A percentile compares a stretch with the other conserved stretches of the same genome.
phyloP scores from a whole-genome alignment of 2,888 invertebrate genomes.

The Oithona nana region DNA sequence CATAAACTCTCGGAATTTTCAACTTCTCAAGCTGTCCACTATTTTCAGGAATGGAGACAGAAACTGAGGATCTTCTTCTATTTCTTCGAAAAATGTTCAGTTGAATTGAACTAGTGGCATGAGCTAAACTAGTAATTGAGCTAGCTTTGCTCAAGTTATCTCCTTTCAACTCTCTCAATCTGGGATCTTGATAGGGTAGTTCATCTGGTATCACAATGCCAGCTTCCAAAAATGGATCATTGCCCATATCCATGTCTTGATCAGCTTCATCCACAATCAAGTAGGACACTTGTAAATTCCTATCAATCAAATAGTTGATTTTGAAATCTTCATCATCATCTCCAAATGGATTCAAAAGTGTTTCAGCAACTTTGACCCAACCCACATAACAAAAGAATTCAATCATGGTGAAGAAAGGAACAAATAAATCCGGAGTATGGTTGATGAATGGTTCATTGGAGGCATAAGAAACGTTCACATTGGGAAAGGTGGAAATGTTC shows the following conservation, averaged over 20 bases:
- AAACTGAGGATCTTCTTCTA: too few relatives aligned
- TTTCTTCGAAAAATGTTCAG: too few relatives aligned
- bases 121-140: too few relatives aligned
- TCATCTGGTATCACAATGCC: conserved; percentile 6
- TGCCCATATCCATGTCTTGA: conserved; percentile 7
- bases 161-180: too few relatives aligned
- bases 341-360: conserved; percentile 77
- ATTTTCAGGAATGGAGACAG: too few relatives aligned
- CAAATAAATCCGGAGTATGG: conserved; percentile 20
- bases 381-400: conserved; percentile 21
- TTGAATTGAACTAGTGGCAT: too few relatives aligned
- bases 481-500: neutral
- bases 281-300: conserved; percentile 30
- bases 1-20: too few relatives aligned
- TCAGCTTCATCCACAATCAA: conserved; percentile 16
- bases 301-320: too few relatives aligned
- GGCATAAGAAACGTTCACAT: conserved; percentile 23
- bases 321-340: too few relatives aligned
- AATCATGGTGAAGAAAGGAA: conserved; percentile 21
- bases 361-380: conserved; percentile 42
- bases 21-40: too few relatives aligned
- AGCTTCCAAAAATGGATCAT: conserved; percentile 16
- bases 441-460: conserved; percentile 23
- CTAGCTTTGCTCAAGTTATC: too few relatives aligned
- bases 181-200: conserved; percentile 5